A percentile compares a stretch with the other conserved stretches of the same genome.
Conservation (phyloP, 2,797 vertebrate species). For the Rachycentron canadum region DNA sequence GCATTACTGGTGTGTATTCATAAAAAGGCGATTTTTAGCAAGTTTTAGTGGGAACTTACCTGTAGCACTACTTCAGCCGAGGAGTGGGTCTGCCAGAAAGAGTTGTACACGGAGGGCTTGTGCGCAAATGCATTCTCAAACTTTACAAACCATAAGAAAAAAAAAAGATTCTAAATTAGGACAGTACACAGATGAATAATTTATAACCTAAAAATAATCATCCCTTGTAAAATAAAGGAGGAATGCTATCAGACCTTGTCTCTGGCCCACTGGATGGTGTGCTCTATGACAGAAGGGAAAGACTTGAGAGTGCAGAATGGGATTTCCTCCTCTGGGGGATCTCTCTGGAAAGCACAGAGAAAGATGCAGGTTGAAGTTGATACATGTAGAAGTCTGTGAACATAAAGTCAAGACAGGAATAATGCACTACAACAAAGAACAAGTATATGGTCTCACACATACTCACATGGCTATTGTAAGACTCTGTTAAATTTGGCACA, state of each 20-base stretch:
- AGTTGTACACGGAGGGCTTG: conserved; percentile 95
- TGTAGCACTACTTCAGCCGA: conserved; percentile 92
- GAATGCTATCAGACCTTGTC: conserved; percentile 90
- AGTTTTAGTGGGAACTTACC: conserved; percentile 82
- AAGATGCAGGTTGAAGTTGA: not conserved
- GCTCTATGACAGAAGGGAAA: conserved; percentile 97
- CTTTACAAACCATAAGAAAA: conserved; percentile 73
- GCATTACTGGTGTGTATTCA: not conserved
- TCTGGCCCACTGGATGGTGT: conserved; percentile 99
- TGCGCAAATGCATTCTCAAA: conserved; percentile 97
- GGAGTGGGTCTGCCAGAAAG: conserved; percentile 94
- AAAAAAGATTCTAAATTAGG: conserved; percentile 4
- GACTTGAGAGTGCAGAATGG: conserved; percentile 99
- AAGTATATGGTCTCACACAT: conserved; percentile 2
- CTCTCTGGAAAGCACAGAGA: conserved; percentile 84
- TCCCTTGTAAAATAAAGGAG: not conserved
- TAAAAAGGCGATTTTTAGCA: not conserved
- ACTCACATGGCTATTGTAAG: conserved; percentile 98
- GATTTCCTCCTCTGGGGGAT: conserved; percentile 98
- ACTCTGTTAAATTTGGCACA: conserved; percentile 96
- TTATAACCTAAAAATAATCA: not conserved
- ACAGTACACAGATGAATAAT: not conserved
- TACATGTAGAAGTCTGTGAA: not conserved
- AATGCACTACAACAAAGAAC: not conserved
- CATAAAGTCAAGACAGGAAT: not conserved